phyloP scores from a whole-genome alignment of 2,797 vertebrate genomes.

The Halcyon leucocephala region DNA sequence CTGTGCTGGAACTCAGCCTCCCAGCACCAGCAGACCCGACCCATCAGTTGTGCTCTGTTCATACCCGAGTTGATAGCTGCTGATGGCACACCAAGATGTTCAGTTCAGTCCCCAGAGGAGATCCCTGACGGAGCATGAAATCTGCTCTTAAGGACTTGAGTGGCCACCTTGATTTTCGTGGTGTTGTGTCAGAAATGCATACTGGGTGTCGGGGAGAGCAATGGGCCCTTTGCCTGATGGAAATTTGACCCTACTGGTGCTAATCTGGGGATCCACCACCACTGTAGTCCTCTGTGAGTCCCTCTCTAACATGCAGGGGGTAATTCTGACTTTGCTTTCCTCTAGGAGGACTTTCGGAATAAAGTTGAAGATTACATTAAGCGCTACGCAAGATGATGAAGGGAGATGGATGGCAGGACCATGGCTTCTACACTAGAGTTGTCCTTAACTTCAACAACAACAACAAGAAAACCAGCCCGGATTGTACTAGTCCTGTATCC shows the following conservation, averaged over 20 bases:
- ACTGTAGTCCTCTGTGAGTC: accelerated
- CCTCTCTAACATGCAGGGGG: accelerated
- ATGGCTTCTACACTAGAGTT: not conserved
- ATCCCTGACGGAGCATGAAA: accelerated
- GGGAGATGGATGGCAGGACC: conserved; percentile 32
- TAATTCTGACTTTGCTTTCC: conserved; percentile 39
- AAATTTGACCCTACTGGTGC: accelerated
- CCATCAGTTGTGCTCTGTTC: accelerated
- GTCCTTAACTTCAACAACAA: conserved; percentile 42
- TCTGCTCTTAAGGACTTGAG: not conserved
- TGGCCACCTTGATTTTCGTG: accelerated
- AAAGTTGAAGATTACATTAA: conserved; percentile 99
- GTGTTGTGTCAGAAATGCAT: accelerated
- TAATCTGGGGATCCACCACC: not conserved
- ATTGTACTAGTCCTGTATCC: conserved; percentile 68
- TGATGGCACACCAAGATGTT: not conserved
- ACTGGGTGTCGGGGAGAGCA: accelerated
- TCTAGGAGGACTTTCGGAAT: conserved; percentile 93
- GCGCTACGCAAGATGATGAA: conserved; percentile 96
- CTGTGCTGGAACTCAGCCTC: not conserved
- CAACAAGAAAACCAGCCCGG: conserved; percentile 44
- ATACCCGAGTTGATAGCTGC: accelerated
- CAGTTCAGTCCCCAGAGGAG: not conserved
- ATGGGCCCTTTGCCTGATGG: not conserved
- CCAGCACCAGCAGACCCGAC: accelerated